These are phyloP conservation scores for Macheiramphus alcinus DNA, from an alignment of 2,113 vertebrate genomes.

Conservation along the genomic window DNA sequence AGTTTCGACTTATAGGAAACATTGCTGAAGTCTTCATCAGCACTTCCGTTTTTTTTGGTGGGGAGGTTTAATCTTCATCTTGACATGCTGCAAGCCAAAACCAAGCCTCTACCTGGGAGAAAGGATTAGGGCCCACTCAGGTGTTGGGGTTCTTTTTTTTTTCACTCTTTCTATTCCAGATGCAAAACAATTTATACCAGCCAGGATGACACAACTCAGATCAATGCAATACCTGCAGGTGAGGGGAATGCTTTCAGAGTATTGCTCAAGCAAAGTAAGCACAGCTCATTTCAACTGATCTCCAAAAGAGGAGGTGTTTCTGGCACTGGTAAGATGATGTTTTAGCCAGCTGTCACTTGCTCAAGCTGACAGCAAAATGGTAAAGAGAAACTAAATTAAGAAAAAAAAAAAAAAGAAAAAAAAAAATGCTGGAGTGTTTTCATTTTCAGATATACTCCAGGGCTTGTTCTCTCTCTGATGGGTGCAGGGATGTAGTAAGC, in stretches of 20 bases:
- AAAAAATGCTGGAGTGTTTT: neutral
- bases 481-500: neutral
- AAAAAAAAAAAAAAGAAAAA: rapidly evolving
- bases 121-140: neutral
- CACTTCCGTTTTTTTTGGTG: neutral
- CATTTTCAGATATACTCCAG: neutral
- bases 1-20: neutral
- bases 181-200: neutral
- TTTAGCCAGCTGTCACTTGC: neutral
- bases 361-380: neutral
- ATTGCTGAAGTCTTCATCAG: neutral
- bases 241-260: neutral
- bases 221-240: neutral
- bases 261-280: neutral
- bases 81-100: neutral
- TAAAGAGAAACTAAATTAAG: neutral
- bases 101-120: neutral
- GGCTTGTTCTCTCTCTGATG: neutral
- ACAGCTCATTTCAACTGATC: neutral
- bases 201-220: neutral
- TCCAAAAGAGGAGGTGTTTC: neutral
- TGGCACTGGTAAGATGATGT: neutral
- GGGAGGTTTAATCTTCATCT: neutral
- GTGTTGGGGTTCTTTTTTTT: no score
- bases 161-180: neutral